Base-by-base conservation (phyloP, 2,888 invertebrate species). In the Ophion ellenae region DNA sequence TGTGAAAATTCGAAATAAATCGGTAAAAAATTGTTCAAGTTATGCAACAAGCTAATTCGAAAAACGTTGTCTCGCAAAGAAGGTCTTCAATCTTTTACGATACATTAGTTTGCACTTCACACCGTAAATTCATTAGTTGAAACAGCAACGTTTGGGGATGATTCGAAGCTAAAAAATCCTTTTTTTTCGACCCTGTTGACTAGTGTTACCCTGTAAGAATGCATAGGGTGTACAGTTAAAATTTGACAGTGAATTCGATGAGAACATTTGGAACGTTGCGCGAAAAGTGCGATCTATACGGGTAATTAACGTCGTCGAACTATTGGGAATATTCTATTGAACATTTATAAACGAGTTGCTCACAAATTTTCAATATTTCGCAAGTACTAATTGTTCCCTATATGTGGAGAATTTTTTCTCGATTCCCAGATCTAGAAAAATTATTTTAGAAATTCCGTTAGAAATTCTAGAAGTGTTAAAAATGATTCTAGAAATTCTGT, bases 231-330 rank as follows among this genome's bases (percentile, higher is more conserved):
- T 61, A 78, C 78, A 57, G 45, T 20, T 36, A 17, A 28, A 45
- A 47, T 24, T 59, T 67, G 47, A 63, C 47, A 79, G 53, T 61
- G 61, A 20, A 79, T 79, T 61, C 40, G 40, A 69, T 53, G 66
- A 66, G n/a, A 66, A 63, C 45, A 53, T 53, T 53, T 53, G 53
- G 53, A 14, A 53, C 53, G 53, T 53, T 17, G 17, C 17, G 17
- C 11, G 17, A 14, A 53, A 53, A 53, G 2, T 53, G 17, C 53
- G 17, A 17, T 53, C 53, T 17, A 53, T 53, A 17, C 53, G 53
- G 0, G 17, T 17, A 53, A 53, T 53, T 14, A 53, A 53, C 53
- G 14, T 17, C 4, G 14, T 53, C 17, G 53, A 53, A 17, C 17
- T 17, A 14, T 53, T 17, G 14, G 17, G 53, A 53, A 53, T 17